Conservation (phyloP, 30 jellyfish, hydroid and myxozoan species). For the Aurelia coerulea region DNA sequence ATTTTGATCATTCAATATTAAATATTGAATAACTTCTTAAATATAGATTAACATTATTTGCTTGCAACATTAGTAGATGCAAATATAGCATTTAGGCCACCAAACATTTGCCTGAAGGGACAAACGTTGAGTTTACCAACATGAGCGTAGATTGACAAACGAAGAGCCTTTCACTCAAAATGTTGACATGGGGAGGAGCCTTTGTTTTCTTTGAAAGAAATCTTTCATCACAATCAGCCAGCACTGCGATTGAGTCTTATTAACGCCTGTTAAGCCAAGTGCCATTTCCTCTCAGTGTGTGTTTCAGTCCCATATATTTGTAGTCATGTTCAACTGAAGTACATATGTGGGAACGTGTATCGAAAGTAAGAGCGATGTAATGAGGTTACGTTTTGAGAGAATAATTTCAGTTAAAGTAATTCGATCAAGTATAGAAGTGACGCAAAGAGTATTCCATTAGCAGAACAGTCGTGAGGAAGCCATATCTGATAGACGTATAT, state of each 20-base stretch:
- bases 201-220: conserved; percentile 22
- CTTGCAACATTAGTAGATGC: background rate
- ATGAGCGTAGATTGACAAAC: conserved; percentile 36
- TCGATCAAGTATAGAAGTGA: too few relatives aligned
- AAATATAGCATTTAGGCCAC: conserved; percentile 9
- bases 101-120: conserved; percentile 50
- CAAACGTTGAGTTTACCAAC: conserved; percentile 28
- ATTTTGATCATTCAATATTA: conserved; percentile 3
- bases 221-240: conserved; percentile 31
- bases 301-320: conserved; percentile 25
- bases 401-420: too few relatives aligned
- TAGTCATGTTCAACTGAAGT: background rate
- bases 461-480: too few relatives aligned
- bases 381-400: too few relatives aligned
- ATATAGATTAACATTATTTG: conserved; percentile 13
- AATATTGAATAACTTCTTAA: conserved; percentile 10
- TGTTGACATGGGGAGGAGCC: conserved; percentile 71
- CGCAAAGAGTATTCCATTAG: too few relatives aligned
- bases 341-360: background rate
- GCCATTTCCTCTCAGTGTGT: conserved; percentile 54
- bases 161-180: conserved; percentile 64
- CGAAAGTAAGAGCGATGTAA: background rate
- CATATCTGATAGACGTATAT: too few relatives aligned
- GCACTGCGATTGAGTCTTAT: conserved; percentile 15
- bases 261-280: conserved; percentile 40